phyloP scores from a whole-genome alignment of 2,888 invertebrate genomes.

The Argyresthia albistria region DNA sequence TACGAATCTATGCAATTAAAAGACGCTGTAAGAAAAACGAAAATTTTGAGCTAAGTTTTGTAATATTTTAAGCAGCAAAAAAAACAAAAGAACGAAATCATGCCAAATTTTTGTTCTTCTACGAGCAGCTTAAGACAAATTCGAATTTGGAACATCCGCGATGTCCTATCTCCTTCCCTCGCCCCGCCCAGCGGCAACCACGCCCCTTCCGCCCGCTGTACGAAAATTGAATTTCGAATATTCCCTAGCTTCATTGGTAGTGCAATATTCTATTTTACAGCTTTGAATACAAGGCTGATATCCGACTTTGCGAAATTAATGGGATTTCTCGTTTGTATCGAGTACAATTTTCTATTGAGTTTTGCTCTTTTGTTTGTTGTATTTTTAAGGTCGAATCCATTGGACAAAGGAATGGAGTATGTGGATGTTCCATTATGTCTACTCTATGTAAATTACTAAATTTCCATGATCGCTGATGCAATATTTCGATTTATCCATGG shows the following conservation, averaged over 20 bases:
- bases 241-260: conserved; percentile 17
- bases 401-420: neutral
- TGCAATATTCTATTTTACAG: neutral
- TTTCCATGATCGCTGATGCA: too few relatives aligned
- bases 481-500: too few relatives aligned
- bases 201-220: conserved; percentile 56
- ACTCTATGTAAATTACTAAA: neutral
- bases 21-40: too few relatives aligned
- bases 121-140: neutral
- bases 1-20: too few relatives aligned
- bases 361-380: conserved; percentile 2
- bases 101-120: neutral
- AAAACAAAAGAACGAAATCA: neutral
- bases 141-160: conserved; percentile 5
- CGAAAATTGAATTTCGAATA: conserved; percentile 43
- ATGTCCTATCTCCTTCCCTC: conserved; percentile 56
- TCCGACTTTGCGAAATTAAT: too few relatives aligned
- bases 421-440: neutral
- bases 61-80: too few relatives aligned
- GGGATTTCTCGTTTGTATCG: too few relatives aligned
- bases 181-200: conserved; percentile 50
- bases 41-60: too few relatives aligned
- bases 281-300: neutral
- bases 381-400: neutral
- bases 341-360: neutral